phyloP scores from a whole-genome alignment of 1,140 invertebrate species.

The Chironomus striatipennis region DNA sequence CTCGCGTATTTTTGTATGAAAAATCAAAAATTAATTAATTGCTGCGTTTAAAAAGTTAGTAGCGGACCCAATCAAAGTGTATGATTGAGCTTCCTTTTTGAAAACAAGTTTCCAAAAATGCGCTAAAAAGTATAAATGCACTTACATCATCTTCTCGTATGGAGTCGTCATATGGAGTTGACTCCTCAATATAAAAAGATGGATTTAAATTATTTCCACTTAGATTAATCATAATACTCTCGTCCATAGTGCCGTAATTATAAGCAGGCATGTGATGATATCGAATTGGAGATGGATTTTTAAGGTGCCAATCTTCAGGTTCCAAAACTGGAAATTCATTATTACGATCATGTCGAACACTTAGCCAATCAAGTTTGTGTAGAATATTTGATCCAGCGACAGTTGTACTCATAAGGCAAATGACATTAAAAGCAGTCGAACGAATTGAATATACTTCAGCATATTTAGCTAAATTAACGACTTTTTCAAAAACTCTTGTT shows the following conservation, averaged over 20 bases:
- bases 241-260: constrained; percentile 35
- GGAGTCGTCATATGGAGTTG: constrained; percentile 25
- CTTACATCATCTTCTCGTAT: constrained; percentile 29
- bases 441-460: constrained; percentile 77
- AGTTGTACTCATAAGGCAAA: constrained; percentile 77
- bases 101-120: too few relatives aligned
- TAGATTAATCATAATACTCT: constrained; percentile 35
- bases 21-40: too few relatives aligned
- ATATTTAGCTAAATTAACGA: constrained; percentile 56
- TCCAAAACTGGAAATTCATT: constrained; percentile 76
- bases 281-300: constrained; percentile 39
- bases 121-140: background rate
- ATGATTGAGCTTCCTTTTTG: too few relatives aligned
- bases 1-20: too few relatives aligned
- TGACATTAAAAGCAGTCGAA: constrained; percentile 79
- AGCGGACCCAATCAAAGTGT: too few relatives aligned
- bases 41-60: too few relatives aligned
- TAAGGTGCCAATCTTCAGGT: constrained; percentile 49
- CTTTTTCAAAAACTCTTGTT: constrained; percentile 35
- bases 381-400: constrained; percentile 69
- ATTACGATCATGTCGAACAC: constrained; percentile 68
- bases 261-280: constrained; percentile 37
- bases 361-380: constrained; percentile 68
- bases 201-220: constrained; percentile 36
- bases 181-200: constrained; percentile 26